Evolutionary conservation across 1,140 invertebrate species (phyloP).

Genomic region (Pseudoatta argentina): DNA sequence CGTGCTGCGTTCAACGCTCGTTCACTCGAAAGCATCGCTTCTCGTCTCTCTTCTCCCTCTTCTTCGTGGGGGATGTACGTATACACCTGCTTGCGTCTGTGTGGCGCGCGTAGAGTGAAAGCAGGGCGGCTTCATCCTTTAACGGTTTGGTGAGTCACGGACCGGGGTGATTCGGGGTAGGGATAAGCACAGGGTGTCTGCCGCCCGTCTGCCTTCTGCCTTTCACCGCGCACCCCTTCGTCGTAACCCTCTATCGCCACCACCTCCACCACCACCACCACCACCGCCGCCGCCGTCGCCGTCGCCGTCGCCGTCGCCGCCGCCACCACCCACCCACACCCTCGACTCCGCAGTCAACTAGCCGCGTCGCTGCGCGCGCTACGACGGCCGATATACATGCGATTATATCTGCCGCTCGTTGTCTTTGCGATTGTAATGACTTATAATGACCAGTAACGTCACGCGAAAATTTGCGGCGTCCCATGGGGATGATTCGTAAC

Average conservation of each 20-base stretch:
- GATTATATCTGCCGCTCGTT: conserved; percentile 35
- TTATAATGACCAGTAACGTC: not conserved
- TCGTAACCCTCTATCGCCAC: conserved; percentile 56
- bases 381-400: conserved; percentile 20
- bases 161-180: conserved; percentile 76
- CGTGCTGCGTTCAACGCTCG: conserved; percentile 46
- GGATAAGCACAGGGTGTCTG: conserved; percentile 84
- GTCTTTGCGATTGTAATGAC: conserved; percentile 39
- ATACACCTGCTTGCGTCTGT: conserved; percentile 58
- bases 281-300: not conserved
- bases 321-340: conserved; percentile 55
- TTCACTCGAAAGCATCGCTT: conserved; percentile 47
- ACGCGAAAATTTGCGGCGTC: not conserved
- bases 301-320: not conserved
- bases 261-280: conserved; percentile 1
- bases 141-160: conserved; percentile 85
- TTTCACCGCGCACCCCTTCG: conserved; percentile 67
- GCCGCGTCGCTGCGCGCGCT: conserved; percentile 65
- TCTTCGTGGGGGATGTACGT: conserved; percentile 12
- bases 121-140: conserved; percentile 84
- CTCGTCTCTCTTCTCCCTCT: not conserved
- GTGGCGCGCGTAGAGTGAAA: conserved; percentile 75
- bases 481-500: not conserved
- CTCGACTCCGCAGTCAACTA: conserved; percentile 73
- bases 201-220: conserved; percentile 84